Percentiles rank a stretch among this genome's conserved stretches.
phyloP scores from a whole-genome alignment of 2,888 invertebrate species.

The Himalopsyche kuldschensis region DNA sequence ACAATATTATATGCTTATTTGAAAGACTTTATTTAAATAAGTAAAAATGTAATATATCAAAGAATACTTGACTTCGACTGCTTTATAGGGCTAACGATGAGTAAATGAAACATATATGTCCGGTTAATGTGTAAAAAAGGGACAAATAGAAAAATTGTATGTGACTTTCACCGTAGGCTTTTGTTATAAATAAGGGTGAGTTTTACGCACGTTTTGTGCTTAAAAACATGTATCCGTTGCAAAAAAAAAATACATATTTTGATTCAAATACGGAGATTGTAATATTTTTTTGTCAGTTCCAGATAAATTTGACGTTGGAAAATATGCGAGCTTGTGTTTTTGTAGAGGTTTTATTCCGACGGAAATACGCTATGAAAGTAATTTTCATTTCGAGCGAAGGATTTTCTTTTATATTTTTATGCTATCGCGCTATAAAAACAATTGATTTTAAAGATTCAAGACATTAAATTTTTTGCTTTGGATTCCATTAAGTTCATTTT shows the following conservation, averaged over 20 bases:
- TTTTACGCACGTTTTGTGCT: not conserved
- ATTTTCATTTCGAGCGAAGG: no score
- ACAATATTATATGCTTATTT: no score
- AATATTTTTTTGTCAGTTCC: not conserved
- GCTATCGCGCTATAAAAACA: no score
- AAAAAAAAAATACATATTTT: not conserved
- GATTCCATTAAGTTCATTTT: no score
- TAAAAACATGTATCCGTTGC: not conserved
- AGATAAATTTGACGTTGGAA: not conserved
- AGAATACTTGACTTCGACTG: not conserved
- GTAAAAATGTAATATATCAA: not conserved
- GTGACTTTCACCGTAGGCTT: not conserved
- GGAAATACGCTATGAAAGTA: no score
- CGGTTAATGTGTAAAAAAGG: slow-evolving; percentile 2
- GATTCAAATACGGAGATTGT: not conserved
- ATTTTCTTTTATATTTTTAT: no score
- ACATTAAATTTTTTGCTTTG: no score
- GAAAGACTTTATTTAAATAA: not conserved
- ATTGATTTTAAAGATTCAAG: no score
- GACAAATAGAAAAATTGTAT: not conserved
- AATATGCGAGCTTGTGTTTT: not conserved
- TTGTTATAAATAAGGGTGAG: not conserved
- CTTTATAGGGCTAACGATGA: not conserved
- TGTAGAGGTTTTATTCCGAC: not conserved
- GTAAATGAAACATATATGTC: not conserved